Evolutionary conservation across 2,113 vertebrate species (phyloP), one percentile per base, ranked within the genome.

Genomic region (Cottus gobio): DNA sequence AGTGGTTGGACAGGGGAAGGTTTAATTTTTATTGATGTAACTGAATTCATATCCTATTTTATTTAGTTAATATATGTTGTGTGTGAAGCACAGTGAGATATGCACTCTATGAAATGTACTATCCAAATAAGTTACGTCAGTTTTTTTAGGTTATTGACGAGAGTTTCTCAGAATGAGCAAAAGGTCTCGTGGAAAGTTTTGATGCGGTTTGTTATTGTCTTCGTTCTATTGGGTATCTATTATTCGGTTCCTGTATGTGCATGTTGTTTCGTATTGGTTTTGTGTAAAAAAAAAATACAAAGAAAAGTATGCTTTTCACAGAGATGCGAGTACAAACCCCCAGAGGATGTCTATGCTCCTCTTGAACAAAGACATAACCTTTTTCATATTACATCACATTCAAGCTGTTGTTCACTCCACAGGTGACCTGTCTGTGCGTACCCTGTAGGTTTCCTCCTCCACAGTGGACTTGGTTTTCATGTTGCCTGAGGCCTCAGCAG

Each of bases 361-460:
- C 20, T 83, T 26, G 22, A 30, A 50, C 6, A 3, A 36, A 67
- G 18, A 31, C 24, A 78, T 66, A 58, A 80, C 7, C 15, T 68
- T 77, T 66, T 79, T 31, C 9, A 54, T 22, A 70, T 44, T 52
- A 42, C 16, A 84, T 58, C 52, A 28, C 6, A 68, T 42, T 54
- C 16, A 50, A 66, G 57, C 42, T 69, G 34, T 18, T 15, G 24
- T 60, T 76, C n/a, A 66, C 24, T 52, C 31, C 36, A 13, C 56
- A 77, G 71, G 31, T 65, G 44, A 75, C 37, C 24, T 61, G 9
- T 64, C 42, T 24, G 57, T 50, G 22, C 61, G 48, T 90, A 96
- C 95, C 93, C 93, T 92, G 81, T 94, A 95, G 24, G 93, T 95
- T 87, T 95, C 93, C 74, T 91, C 87, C 62, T 94, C 91, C 46